These are phyloP conservation scores for Leucoraja ocellata DNA, from an alignment of 2,797 vertebrate species.

Conservation along the genomic window DNA sequence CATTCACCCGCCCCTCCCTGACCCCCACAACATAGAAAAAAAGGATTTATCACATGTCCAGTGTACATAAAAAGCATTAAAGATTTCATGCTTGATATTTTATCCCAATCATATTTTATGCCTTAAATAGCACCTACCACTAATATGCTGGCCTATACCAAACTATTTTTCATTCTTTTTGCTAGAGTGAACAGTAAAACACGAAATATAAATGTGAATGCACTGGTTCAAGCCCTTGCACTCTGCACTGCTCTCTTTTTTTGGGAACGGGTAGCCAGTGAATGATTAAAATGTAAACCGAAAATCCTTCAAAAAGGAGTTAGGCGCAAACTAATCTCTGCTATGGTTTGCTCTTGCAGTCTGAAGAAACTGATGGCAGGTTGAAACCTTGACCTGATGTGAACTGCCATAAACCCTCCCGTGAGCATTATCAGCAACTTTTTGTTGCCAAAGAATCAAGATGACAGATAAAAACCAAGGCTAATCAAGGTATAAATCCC, in stretches of 20 bases:
- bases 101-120: not conserved
- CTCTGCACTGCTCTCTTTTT: not conserved
- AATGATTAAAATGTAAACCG: slow-evolving; percentile 14
- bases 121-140: not conserved
- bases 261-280: not conserved
- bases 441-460: not conserved
- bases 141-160: not conserved
- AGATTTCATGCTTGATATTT: not conserved
- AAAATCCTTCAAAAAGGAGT: slow-evolving; percentile 10
- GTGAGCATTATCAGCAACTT: slow-evolving; percentile 8
- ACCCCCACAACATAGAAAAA: not conserved
- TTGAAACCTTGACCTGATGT: slow-evolving; percentile 19
- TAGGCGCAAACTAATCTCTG: not conserved
- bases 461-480: not conserved
- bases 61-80: not conserved
- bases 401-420: not conserved
- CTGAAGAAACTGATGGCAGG: not conserved
- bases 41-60: not conserved
- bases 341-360: not conserved
- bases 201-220: not conserved
- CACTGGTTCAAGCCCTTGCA: not conserved
- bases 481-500: slow-evolving; percentile 12
- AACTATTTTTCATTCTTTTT: not conserved
- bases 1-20: not conserved
- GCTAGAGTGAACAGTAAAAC: not conserved